Evolutionary conservation across 1,140 invertebrate species (phyloP).

Genomic region (Drosophila tropicalis): DNA sequence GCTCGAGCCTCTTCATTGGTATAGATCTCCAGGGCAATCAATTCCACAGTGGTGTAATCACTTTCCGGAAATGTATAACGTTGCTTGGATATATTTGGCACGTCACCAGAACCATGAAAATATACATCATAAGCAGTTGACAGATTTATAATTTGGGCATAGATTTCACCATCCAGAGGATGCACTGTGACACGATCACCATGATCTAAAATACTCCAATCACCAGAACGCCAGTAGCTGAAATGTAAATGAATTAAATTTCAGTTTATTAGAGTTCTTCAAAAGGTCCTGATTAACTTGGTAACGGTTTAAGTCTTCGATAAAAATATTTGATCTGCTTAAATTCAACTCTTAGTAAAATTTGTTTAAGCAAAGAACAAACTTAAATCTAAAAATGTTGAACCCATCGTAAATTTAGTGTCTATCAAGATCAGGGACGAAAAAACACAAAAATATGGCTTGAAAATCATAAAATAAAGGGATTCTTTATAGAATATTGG

Average conservation of each 20-base stretch:
- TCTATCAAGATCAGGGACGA: too few species aligned
- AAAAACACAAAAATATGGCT: too few species aligned
- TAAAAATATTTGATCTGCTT: too few species aligned
- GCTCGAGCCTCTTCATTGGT: conserved; percentile 77
- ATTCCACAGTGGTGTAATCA: conserved; percentile 80
- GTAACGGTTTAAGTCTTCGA: too few species aligned
- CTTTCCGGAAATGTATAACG: conserved; percentile 83
- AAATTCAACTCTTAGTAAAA: too few species aligned
- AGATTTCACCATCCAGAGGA: conserved; percentile 88
- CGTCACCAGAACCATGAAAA: conserved; percentile 85
- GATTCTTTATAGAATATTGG: too few species aligned
- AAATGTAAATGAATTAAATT: not conserved
- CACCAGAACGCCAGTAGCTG: conserved; percentile 85
- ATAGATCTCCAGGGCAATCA: conserved; percentile 82
- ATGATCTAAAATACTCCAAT: conserved; percentile 84
- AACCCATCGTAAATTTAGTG: too few species aligned
- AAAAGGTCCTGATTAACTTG: too few species aligned
- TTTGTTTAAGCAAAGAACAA: too few species aligned
- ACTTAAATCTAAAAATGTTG: too few species aligned
- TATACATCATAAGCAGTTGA: conserved; percentile 86
- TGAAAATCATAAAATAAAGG: too few species aligned
- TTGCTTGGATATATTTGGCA: conserved; percentile 85
- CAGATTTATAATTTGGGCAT: conserved; percentile 88
- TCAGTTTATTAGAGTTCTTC: too few species aligned
- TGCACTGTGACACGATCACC: conserved; percentile 86